phyloP scores from a whole-genome alignment of 2,797 vertebrate genomes.

The Parambassis ranga region DNA sequence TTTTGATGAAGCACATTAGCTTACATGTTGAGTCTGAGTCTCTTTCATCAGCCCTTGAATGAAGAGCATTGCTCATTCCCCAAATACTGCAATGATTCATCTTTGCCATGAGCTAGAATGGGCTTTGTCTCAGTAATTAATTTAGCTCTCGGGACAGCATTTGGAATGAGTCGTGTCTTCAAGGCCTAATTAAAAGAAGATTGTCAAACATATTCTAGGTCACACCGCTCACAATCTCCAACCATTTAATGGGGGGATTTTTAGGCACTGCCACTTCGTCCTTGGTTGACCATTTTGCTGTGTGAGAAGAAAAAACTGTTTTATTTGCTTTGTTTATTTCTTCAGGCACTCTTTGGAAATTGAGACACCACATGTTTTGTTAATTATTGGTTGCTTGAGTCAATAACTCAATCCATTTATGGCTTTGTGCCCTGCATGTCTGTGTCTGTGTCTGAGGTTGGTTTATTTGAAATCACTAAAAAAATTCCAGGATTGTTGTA shows the following conservation, averaged over 20 bases:
- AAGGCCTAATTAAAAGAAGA: slow-evolving; percentile 78
- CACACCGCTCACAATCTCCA: slow-evolving; percentile 62
- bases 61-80: slow-evolving; percentile 69
- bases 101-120: slow-evolving; percentile 68
- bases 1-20: slow-evolving; percentile 50
- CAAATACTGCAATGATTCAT: slow-evolving; percentile 76
- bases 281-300: slow-evolving; percentile 45
- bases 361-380: slow-evolving; percentile 56
- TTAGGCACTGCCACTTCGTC: slow-evolving; percentile 39
- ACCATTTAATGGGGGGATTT: slow-evolving; percentile 48
- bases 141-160: slow-evolving; percentile 76
- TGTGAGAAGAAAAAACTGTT: slow-evolving; percentile 48
- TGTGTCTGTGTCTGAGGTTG: slow-evolving; percentile 34
- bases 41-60: slow-evolving; percentile 67
- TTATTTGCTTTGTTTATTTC: slow-evolving; percentile 62
- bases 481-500: slow-evolving; percentile 13
- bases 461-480: slow-evolving; percentile 34
- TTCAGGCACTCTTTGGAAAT: slow-evolving; percentile 58
- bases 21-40: slow-evolving; percentile 50
- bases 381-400: slow-evolving; percentile 48
- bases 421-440: slow-evolving; percentile 20
- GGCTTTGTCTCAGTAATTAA: slow-evolving; percentile 79
- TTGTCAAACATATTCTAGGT: slow-evolving; percentile 79
- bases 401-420: slow-evolving; percentile 49
- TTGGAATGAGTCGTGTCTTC: slow-evolving; percentile 75